phyloP scores from a whole-genome alignment of 1,140 invertebrate genomes.

The Pseudachorutes palmiensis region DNA sequence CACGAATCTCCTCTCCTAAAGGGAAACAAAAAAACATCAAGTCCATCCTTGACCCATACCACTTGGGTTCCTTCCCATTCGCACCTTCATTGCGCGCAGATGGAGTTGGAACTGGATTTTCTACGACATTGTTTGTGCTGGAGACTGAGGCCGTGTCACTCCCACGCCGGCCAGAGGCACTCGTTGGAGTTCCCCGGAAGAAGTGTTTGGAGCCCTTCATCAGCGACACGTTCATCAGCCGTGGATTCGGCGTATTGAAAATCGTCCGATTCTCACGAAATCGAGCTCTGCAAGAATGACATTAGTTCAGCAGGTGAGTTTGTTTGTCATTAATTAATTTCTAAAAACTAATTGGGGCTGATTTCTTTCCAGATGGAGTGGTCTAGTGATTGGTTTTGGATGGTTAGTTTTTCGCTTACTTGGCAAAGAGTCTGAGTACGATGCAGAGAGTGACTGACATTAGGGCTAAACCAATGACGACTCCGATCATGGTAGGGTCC shows the following conservation, averaged over 20 bases:
- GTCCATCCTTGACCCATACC: not conserved
- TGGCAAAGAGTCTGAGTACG: slow-evolving; percentile 83
- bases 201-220: slow-evolving; percentile 37
- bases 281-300: slow-evolving; percentile 56
- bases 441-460: slow-evolving; percentile 93
- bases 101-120: not conserved
- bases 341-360: not conserved
- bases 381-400: not conserved
- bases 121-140: slow-evolving; percentile 10
- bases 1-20: not conserved
- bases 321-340: slow-evolving; percentile 7
- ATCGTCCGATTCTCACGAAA: slow-evolving; percentile 86
- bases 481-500: slow-evolving; percentile 44
- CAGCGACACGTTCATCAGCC: slow-evolving; percentile 37
- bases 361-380: not conserved
- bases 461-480: slow-evolving; percentile 77
- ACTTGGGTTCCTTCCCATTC: not conserved
- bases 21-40: not conserved
- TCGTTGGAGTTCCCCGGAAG: slow-evolving; percentile 30
- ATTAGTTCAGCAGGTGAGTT: not conserved
- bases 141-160: slow-evolving; percentile 21
- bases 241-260: slow-evolving; percentile 86
- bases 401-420: slow-evolving; percentile 51
- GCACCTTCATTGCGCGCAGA: not conserved
- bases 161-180: slow-evolving; percentile 29